These are phyloP conservation scores for Chamaea fasciata DNA, from an alignment of 2,113 vertebrate genomes.

Conservation along the genomic window DNA sequence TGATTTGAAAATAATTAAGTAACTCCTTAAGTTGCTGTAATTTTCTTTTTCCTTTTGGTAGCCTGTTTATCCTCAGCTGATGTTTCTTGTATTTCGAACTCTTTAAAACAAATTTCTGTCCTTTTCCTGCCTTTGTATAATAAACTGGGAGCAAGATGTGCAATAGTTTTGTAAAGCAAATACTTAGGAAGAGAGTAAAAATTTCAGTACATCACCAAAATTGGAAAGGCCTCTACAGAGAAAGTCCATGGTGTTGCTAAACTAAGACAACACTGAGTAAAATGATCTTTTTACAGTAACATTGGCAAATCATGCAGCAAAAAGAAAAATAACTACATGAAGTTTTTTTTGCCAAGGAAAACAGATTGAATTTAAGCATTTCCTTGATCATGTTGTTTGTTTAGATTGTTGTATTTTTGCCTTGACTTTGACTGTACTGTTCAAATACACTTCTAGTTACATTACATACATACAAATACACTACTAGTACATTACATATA, in stretches of 20 bases:
- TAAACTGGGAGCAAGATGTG: not conserved
- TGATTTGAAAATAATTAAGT: not conserved
- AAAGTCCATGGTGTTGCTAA: not conserved
- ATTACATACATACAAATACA: not conserved
- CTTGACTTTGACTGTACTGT: not conserved
- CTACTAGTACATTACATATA: not conserved
- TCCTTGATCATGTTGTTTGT: not conserved
- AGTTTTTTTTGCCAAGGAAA: not conserved
- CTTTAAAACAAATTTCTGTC: not conserved
- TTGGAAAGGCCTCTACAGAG: not conserved
- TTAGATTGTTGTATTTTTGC: not conserved
- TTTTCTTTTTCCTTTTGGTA: not conserved
- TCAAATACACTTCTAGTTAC: not conserved
- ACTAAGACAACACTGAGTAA: not conserved
- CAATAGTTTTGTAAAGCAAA: not conserved
- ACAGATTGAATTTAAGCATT: not conserved
- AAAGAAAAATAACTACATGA: not conserved
- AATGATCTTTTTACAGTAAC: not conserved
- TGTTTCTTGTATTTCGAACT: not conserved
- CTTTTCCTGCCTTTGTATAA: not conserved
- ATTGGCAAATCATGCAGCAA: not conserved
- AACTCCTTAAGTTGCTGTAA: not conserved
- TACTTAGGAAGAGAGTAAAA: not conserved
- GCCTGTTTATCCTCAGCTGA: not conserved
- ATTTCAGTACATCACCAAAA: not conserved